Evolutionary conservation across 1,140 invertebrate species (phyloP).

Genomic region (Pseudomyrmex cubaensis): DNA sequence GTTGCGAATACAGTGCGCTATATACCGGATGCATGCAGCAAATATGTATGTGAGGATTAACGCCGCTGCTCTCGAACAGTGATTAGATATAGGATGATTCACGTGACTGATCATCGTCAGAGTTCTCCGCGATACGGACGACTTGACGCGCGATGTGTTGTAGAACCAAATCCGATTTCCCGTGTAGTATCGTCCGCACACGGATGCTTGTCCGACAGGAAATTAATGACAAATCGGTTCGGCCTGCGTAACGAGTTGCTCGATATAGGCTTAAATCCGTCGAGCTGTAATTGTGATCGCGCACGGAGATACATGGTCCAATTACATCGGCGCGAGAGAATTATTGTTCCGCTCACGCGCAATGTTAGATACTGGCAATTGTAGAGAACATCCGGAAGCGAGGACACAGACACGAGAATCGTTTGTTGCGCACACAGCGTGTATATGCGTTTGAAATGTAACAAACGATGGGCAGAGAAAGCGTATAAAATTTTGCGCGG

Average conservation of each 20-base stretch:
- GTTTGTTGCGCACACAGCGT: background rate
- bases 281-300: conserved; percentile 42
- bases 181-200: background rate
- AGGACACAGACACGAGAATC: background rate
- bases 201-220: conserved; percentile 48
- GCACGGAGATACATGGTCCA: conserved; percentile 26
- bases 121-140: background rate
- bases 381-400: background rate
- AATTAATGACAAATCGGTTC: conserved; percentile 67
- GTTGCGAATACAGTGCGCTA: too few relatives aligned
- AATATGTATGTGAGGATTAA: background rate
- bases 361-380: conserved; percentile 22
- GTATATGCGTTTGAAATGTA: background rate
- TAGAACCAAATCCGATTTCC: conserved; percentile 58
- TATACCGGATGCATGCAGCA: too few relatives aligned
- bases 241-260: conserved; percentile 25
- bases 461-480: conserved; percentile 10
- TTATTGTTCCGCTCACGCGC: conserved; percentile 1
- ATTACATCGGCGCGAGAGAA: conserved; percentile 17
- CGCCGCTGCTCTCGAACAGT: background rate
- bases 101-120: conserved; percentile 28
- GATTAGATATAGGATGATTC: conserved; percentile 26
- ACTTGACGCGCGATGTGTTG: background rate
- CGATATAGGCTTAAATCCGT: conserved; percentile 63
- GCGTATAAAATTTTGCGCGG: background rate